A percentile compares a stretch with the other conserved stretches of the same genome.
These are phyloP conservation scores for Drosophila recens DNA, from an alignment of 2,888 invertebrate species.

Conservation along the genomic window DNA sequence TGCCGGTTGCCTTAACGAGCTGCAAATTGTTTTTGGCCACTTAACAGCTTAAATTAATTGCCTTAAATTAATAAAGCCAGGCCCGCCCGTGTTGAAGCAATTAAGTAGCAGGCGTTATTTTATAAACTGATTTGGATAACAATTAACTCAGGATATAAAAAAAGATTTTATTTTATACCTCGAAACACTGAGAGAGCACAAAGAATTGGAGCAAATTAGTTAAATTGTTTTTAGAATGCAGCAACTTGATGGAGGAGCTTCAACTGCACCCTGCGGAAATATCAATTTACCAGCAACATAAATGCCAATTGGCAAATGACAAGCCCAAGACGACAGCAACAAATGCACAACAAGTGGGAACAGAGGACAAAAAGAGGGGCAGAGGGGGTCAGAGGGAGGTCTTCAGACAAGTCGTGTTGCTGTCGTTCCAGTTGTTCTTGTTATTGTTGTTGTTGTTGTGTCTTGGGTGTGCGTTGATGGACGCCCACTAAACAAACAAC, in stretches of 20 bases:
- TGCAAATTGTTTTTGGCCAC: slow-evolving; percentile 62
- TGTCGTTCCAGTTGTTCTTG: slow-evolving; percentile 11
- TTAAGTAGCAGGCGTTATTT: slow-evolving; percentile 16
- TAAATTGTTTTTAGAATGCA: slow-evolving; percentile 53
- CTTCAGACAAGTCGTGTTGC: slow-evolving; percentile 11
- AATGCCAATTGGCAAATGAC: slow-evolving; percentile 68
- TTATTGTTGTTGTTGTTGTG: background rate
- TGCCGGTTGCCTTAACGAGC: slow-evolving; percentile 51
- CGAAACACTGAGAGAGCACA: slow-evolving; percentile 27
- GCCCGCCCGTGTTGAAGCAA: background rate
- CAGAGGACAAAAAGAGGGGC: background rate
- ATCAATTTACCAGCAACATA: slow-evolving; percentile 66
- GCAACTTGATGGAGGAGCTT: slow-evolving; percentile 14
- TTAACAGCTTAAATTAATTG: slow-evolving; percentile 60
- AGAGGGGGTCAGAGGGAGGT: background rate
- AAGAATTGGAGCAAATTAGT: slow-evolving; percentile 47
- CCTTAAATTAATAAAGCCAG: slow-evolving; percentile 54
- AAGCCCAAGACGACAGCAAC: slow-evolving; percentile 48
- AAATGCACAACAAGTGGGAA: slow-evolving; percentile 11
- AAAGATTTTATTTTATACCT: slow-evolving; percentile 37
- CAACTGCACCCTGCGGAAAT: slow-evolving; percentile 61
- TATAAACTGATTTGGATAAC: slow-evolving; percentile 37
- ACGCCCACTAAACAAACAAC: slow-evolving; percentile 38
- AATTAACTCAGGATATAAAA: slow-evolving; percentile 28
- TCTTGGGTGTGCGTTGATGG: slow-evolving; percentile 22